Conservation (phyloP, 2,113 vertebrate genomes). For the Gopherus evgoodei region DNA sequence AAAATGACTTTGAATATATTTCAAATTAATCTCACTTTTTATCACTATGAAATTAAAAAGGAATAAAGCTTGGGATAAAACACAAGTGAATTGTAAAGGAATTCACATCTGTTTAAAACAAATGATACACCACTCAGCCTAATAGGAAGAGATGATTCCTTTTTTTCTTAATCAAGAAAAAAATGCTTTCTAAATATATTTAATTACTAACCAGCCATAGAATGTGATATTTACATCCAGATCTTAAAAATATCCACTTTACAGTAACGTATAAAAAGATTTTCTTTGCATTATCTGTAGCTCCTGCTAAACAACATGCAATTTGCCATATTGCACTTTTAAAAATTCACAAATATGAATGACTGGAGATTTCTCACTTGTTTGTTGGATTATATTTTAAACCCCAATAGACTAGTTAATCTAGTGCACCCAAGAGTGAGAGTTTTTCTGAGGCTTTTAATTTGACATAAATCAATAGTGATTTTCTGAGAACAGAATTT, state of each 20-base stretch:
- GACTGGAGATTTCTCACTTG: background rate
- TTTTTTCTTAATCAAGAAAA: background rate
- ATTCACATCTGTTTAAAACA: background rate
- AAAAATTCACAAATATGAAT: background rate
- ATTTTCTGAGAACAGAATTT: background rate
- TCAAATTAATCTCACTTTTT: constrained; percentile 17
- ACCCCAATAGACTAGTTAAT: background rate
- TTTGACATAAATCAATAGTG: background rate
- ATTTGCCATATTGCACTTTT: background rate
- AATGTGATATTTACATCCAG: background rate
- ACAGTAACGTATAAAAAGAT: background rate
- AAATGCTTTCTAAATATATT: background rate
- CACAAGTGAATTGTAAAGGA: background rate
- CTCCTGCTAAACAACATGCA: background rate
- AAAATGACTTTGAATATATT: background rate
- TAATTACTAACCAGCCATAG: background rate
- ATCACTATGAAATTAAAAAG: constrained; percentile 1
- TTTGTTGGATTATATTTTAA: background rate
- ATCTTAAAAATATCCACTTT: background rate
- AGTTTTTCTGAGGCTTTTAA: background rate
- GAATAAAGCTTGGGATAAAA: background rate
- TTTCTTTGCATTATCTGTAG: background rate
- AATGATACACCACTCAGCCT: background rate
- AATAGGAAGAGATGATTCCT: background rate
- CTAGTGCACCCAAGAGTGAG: background rate